A percentile compares a stretch with the other conserved stretches of the same genome.
These are phyloP conservation scores for Acridotheres tristis DNA, from an alignment of 2,797 vertebrate genomes.

Conservation along the genomic window DNA sequence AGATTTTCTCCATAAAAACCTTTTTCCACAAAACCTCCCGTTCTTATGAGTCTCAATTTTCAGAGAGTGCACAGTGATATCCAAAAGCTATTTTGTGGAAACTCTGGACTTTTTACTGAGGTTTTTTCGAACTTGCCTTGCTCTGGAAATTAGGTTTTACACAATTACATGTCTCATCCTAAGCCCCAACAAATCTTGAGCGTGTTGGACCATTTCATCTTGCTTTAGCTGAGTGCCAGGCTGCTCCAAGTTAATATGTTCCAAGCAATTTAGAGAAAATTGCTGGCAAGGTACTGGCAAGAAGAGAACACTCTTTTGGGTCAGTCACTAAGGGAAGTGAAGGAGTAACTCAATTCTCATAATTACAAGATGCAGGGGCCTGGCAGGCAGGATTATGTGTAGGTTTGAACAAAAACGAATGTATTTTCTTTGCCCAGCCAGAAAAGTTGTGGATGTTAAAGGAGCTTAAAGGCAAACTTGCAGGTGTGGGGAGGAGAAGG, in stretches of 20 bases:
- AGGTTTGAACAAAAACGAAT: background rate
- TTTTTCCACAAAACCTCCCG: background rate
- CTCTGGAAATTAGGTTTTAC: slow-evolving; percentile 16
- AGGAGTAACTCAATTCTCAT: background rate
- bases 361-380: background rate
- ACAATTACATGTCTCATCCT: background rate
- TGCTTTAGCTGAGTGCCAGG: background rate
- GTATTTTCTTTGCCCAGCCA: background rate
- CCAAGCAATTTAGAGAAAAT: slow-evolving; percentile 13
- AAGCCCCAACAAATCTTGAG: background rate
- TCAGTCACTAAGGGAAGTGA: background rate
- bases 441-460: background rate
- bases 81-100: background rate
- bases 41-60: background rate
- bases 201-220: background rate
- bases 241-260: background rate
- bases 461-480: background rate
- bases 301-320: background rate
- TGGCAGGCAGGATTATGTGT: background rate
- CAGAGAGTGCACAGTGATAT: background rate
- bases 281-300: background rate
- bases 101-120: background rate
- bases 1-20: background rate
- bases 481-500: background rate
- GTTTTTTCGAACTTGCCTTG: background rate